Evolutionary conservation across 2,797 vertebrate genomes (phyloP).

Genomic region (Crax fasciolata): DNA sequence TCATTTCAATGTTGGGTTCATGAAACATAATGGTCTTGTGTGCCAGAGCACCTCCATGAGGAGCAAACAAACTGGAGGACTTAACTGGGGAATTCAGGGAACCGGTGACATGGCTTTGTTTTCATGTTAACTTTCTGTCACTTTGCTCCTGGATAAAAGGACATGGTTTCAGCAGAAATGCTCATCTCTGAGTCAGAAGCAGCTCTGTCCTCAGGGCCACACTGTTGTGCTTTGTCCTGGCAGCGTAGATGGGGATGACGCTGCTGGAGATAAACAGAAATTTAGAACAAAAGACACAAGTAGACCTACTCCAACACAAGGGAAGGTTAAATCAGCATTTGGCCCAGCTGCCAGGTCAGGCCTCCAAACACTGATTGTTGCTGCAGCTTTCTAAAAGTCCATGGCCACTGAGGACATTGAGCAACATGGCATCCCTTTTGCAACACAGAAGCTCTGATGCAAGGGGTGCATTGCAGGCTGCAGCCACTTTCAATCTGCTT

Average conservation of each 20-base stretch:
- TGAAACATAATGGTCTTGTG: background rate
- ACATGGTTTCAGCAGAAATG: background rate
- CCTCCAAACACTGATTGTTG: constrained; percentile 5
- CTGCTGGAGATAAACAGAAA: background rate
- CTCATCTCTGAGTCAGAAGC: background rate
- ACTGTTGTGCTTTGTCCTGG: rapidly evolving
- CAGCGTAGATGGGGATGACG: background rate
- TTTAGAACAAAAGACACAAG: constrained; percentile 14
- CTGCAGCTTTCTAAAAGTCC: background rate
- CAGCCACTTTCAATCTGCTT: background rate
- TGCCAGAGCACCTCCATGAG: background rate
- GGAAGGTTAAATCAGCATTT: background rate
- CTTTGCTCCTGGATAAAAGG: background rate
- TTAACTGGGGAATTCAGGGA: background rate
- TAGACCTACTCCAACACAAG: background rate
- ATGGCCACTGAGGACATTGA: background rate
- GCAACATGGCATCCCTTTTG: background rate
- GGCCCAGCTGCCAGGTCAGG: background rate
- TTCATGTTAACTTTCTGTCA: background rate
- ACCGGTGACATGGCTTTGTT: background rate
- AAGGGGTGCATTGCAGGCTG: background rate
- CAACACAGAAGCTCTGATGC: constrained; percentile 33
- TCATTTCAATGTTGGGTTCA: background rate
- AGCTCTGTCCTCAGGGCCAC: background rate
- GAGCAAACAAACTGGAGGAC: background rate